Base-by-base conservation (phyloP, 1,140 invertebrate genomes). In the Leptestheria dahalacensis region DNA sequence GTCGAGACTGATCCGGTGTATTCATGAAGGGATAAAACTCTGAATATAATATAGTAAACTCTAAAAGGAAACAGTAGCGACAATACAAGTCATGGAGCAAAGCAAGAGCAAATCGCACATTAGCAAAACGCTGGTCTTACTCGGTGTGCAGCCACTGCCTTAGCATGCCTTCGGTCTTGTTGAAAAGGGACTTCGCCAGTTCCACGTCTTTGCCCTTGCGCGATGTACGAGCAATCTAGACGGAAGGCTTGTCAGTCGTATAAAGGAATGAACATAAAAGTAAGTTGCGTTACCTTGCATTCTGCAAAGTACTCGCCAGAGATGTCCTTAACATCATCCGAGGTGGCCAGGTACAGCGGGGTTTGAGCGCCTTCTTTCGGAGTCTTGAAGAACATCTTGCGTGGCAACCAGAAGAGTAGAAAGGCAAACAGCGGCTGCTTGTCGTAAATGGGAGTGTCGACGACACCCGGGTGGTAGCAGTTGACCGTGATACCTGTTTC, bases 401-500 rank as follows among this genome's bases (percentile, higher is more conserved):
- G 78, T 84, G 2, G 71, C 64, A 47, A 68, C 64, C 41, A 61
- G 21, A 59, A 21, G 2, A 54, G n/a, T 10, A 59, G 29, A 6
- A 23, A 50, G 1, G 48, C 48, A 41, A 26, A 60, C 3, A 50
- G 18, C 15, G 59, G 59, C 26, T 60, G 59, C 26, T 50, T 55
- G 26, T 60, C 59, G 49, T 85, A 88, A 52, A 92, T 87, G 2
- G 85, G 85, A 10, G 82, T 85, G 63, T 88, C 85, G 28, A 91
- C 85, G 69, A 92, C 76, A 2, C 91, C 91, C 2, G 91, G 91
- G 74, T 93, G 88, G 11, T 91, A 70, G 66, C 84, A 88, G 71
- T 93, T 91, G 0, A 79, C 86, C 0, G 83, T 88, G 0, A 95
- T 41, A 15, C 15, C 33, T 41, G 33, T 41, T 41, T 9, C 33